Percentiles rank a stretch among this genome's conserved stretches.
phyloP scores from a whole-genome alignment of 2,797 vertebrate species.

The Eupleurogrammus muticus region DNA sequence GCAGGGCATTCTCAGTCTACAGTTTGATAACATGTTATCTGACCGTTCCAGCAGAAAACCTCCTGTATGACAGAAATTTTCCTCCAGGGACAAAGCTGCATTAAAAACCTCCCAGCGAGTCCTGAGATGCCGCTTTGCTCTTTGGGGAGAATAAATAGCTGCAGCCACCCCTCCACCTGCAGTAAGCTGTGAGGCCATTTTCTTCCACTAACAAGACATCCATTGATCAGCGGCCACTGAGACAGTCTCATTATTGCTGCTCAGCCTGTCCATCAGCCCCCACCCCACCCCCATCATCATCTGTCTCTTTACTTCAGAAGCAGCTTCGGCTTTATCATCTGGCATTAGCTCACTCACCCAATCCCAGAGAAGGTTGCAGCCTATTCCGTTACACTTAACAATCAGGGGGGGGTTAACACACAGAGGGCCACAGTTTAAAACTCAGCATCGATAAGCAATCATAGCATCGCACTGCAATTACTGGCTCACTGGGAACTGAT shows the following conservation, averaged over 20 bases:
- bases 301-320: constrained; percentile 70
- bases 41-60: not conserved
- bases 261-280: constrained; percentile 70
- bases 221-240: constrained; percentile 85
- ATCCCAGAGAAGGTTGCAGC: constrained; percentile 74
- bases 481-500: constrained; percentile 17
- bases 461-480: constrained; percentile 40
- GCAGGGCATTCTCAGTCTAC: not conserved
- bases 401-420: constrained; percentile 39
- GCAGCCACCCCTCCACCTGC: constrained; percentile 76
- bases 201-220: constrained; percentile 80
- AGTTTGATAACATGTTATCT: not conserved
- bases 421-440: constrained; percentile 53
- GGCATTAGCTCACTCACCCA: constrained; percentile 72
- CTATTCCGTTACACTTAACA: constrained; percentile 73
- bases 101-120: constrained; percentile 59
- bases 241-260: constrained; percentile 84
- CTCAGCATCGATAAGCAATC: constrained; percentile 59
- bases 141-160: constrained; percentile 71
- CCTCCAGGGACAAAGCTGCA: constrained; percentile 6
- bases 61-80: not conserved
- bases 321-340: constrained; percentile 74
- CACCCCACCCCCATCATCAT: constrained; percentile 46
- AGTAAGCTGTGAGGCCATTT: constrained; percentile 72
- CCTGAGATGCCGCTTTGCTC: constrained; percentile 55